Conservation (phyloP, 2,888 invertebrate genomes). For the Clitarchus hookeri region DNA sequence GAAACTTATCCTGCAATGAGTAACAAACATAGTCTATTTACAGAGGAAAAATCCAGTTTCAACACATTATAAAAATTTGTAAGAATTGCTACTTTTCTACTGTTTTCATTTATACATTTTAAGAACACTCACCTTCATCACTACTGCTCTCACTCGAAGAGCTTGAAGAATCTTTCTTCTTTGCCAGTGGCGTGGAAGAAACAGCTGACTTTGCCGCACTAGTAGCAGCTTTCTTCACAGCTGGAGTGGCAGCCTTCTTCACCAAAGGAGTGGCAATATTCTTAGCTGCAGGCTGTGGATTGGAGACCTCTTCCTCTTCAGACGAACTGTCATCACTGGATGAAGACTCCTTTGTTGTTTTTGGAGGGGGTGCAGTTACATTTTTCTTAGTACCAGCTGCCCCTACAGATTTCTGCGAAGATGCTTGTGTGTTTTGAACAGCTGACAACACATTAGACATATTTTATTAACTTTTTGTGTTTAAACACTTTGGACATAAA, state of each 20-base stretch:
- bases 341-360: neutral
- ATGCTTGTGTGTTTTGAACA: neutral
- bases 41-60: too few relatives aligned
- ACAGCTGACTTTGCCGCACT: neutral
- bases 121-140: too few relatives aligned
- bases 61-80: too few relatives aligned
- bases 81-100: too few relatives aligned
- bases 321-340: conserved; percentile 41
- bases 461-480: too few relatives aligned
- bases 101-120: too few relatives aligned
- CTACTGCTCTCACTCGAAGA: neutral
- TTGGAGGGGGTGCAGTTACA: neutral
- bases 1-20: too few relatives aligned
- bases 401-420: neutral
- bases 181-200: neutral
- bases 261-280: too few relatives aligned
- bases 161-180: neutral
- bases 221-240: conserved; percentile 28
- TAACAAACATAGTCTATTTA: too few relatives aligned
- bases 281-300: conserved; percentile 44
- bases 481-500: too few relatives aligned
- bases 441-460: neutral
- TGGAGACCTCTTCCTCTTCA: conserved; percentile 45
- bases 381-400: neutral
- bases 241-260: conserved; percentile 39